These are phyloP conservation scores for Chaetops frenatus DNA, from an alignment of 2,113 vertebrate species.

Conservation along the genomic window DNA sequence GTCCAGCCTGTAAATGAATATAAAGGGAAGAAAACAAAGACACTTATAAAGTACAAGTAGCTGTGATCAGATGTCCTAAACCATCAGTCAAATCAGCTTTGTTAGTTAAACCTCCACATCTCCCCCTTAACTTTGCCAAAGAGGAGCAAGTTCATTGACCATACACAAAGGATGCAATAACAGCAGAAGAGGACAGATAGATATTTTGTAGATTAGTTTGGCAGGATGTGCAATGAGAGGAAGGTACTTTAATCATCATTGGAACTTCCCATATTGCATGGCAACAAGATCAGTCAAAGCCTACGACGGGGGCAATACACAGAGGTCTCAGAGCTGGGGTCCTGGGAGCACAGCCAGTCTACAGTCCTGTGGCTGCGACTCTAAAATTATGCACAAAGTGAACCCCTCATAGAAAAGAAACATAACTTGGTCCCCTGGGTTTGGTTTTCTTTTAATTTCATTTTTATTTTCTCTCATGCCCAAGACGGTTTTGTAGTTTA, in stretches of 20 bases:
- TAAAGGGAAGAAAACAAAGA: slow-evolving; percentile 89
- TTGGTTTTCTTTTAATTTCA: background rate
- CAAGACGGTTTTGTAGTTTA: background rate
- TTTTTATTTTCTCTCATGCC: no score
- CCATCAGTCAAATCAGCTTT: slow-evolving; percentile 78
- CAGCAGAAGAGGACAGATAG: slow-evolving; percentile 65
- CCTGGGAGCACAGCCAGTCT: background rate
- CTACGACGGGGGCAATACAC: background rate
- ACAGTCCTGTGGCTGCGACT: background rate
- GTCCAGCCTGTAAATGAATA: slow-evolving; percentile 97
- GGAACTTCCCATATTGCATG: slow-evolving; percentile 61
- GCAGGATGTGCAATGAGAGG: slow-evolving; percentile 59
- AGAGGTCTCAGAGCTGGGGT: background rate
- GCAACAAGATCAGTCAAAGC: slow-evolving; percentile 48
- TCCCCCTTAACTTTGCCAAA: slow-evolving; percentile 73
- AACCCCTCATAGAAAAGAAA: background rate
- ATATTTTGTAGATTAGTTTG: slow-evolving; percentile 65
- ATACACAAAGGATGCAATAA: slow-evolving; percentile 66
- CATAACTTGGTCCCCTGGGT: background rate
- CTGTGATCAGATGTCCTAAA: slow-evolving; percentile 70
- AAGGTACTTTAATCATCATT: slow-evolving; percentile 60
- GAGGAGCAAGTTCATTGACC: slow-evolving; percentile 71
- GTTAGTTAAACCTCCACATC: slow-evolving; percentile 73
- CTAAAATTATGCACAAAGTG: background rate
- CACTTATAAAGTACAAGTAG: slow-evolving; percentile 82